Evolutionary conservation across 2,888 invertebrate genomes (phyloP).

Genomic region (Drosophila suboccidentalis): DNA sequence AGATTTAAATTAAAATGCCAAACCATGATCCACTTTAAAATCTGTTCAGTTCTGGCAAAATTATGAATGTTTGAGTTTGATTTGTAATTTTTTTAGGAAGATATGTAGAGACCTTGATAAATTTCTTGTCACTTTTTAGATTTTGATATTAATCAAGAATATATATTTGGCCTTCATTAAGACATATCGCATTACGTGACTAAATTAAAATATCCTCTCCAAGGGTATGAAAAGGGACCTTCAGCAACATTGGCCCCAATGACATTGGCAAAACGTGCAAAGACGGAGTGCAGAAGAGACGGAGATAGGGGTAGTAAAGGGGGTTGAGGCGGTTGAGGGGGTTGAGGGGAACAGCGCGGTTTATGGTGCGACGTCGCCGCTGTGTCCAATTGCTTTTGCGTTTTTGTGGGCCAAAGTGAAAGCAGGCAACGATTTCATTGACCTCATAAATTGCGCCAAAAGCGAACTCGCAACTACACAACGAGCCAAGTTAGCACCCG

Average conservation of each 20-base stretch:
- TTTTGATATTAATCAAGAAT: not conserved
- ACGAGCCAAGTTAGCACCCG: constrained; percentile 20
- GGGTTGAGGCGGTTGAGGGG: not conserved
- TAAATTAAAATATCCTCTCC: not conserved
- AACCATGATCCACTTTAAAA: no score
- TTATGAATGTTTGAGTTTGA: no score
- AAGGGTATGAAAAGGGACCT: constrained; percentile 11
- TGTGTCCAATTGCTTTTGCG: constrained; percentile 63
- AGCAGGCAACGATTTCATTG: constrained; percentile 70
- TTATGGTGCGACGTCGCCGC: constrained; percentile 67
- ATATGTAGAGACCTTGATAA: no score
- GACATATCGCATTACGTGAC: not conserved
- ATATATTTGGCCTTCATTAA: not conserved
- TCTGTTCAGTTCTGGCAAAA: no score
- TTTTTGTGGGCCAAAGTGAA: constrained; percentile 14
- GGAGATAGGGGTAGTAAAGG: not conserved
- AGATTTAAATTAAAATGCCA: no score
- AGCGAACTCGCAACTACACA: constrained; percentile 16
- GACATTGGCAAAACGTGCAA: constrained; percentile 62
- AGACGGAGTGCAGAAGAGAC: not conserved
- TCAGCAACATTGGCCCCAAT: constrained; percentile 61
- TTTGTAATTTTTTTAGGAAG: no score
- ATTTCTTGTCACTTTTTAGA: not conserved
- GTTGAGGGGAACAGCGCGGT: constrained; percentile 13
- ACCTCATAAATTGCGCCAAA: constrained; percentile 72